Conservation (phyloP, 2,113 vertebrate genomes). For the Rissa tridactyla region DNA sequence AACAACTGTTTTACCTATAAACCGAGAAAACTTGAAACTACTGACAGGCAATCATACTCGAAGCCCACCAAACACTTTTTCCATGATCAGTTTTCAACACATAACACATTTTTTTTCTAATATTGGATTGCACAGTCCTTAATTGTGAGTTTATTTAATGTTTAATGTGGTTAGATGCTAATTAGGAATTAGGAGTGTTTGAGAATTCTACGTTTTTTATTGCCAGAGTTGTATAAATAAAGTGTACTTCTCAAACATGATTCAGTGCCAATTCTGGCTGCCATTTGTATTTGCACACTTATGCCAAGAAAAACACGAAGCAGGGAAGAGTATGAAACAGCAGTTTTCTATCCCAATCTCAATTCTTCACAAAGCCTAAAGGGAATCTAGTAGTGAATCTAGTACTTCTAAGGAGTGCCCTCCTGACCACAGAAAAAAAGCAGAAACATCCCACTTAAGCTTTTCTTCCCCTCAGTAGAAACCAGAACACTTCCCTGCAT, state of each 20-base stretch:
- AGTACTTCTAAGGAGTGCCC: background rate
- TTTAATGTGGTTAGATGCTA: background rate
- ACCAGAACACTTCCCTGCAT: rapidly evolving
- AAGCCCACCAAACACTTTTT: background rate
- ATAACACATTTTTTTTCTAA: background rate
- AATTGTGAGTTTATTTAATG: background rate
- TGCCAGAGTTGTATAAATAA: background rate
- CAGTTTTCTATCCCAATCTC: background rate
- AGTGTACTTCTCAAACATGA: background rate
- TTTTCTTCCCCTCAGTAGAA: background rate
- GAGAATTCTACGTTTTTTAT: background rate
- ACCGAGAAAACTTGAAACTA: background rate
- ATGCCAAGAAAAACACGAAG: background rate
- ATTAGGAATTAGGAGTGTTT: background rate
- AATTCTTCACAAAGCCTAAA: background rate
- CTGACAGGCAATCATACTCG: background rate
- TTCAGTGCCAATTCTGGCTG: background rate
- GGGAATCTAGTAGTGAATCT: background rate
- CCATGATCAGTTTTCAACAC: background rate
- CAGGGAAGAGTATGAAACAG: background rate
- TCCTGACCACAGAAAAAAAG: background rate
- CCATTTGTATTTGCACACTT: background rate
- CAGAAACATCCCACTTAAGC: background rate
- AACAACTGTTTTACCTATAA: background rate
- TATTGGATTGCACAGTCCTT: background rate